Base-by-base conservation (phyloP, 1,140 invertebrate genomes). In the Lasaia peninsularis region DNA sequence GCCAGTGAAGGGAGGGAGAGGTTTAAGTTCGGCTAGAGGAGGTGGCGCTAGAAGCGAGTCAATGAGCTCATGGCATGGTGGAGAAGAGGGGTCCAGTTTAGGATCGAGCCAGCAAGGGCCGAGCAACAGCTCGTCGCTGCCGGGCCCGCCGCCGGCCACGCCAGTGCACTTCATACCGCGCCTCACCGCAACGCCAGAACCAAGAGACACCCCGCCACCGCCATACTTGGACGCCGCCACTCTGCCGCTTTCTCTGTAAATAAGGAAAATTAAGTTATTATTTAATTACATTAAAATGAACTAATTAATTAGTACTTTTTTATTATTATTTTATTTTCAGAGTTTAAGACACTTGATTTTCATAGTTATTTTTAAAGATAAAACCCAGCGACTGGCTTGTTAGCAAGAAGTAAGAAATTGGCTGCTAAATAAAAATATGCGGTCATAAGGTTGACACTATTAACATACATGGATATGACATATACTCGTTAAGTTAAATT, bases 1-100 rank as follows among this genome's bases (percentile, higher is more conserved):
- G 10, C 94, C 94, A 11, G 95, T 95, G 80, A 96, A 96, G 0
- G 96, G 95, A 0, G 95, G 95, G 59, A 97, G 87, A 0, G 96
- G 96, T 77, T 97, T 97, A 49, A 97, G 89, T 72, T 97, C 96
- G 3, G 95, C 95, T 33, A 96, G 90, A 60, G 90, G 90, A 50
- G 92, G 90, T 6, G 91, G 90, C 44, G 90, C 91, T 51, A 94
- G 80, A 32, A 94, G 87, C 62, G 92, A 93, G 75, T 94, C 93
- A 57, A 88, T 73, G 6, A 88, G 75, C 60, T 88, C 82, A 66
- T 83, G 78, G 64, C 76, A 80, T 63, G 82, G 80, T 16, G 84
- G 77, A 11, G 81, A 75, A 37, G 75, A 65, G 52, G 73, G 58
- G 66, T 84, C 91, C 11, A 89, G 71, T 11, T 90, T 90, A 12